Conservation (phyloP, 2,888 invertebrate species). For the Andrena bicolor region DNA sequence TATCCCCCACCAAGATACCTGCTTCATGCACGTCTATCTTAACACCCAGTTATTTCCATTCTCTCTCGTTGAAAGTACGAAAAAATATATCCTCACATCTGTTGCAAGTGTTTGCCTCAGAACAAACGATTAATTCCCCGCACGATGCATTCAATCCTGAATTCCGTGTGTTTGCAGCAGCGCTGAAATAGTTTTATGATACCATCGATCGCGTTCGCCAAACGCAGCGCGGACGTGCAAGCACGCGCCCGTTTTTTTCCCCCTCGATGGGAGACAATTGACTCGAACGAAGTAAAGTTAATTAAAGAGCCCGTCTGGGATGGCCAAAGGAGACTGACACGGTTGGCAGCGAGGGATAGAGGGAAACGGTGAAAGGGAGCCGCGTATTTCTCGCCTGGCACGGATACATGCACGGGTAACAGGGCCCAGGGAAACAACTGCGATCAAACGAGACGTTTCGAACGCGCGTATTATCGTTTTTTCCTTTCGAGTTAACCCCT, state of each 20-base stretch:
- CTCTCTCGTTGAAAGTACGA: too few species aligned
- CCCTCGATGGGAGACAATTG: constrained; percentile 64
- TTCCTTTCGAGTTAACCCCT: constrained; percentile 64
- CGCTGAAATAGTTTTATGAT: constrained; percentile 56
- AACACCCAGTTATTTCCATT: too few species aligned
- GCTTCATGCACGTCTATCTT: too few species aligned
- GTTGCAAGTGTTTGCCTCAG: too few species aligned
- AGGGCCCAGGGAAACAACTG: constrained; percentile 28
- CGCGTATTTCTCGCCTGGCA: constrained; percentile 48
- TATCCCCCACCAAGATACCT: too few species aligned
- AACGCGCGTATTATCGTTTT: constrained; percentile 54
- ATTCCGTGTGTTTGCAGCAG: neutral
- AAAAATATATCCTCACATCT: too few species aligned
- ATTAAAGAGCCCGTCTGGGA: constrained; percentile 70
- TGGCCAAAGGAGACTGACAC: constrained; percentile 30
- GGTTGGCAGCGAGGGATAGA: neutral
- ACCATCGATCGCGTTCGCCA: constrained; percentile 27
- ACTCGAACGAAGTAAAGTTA: constrained; percentile 68
- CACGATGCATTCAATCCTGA: too few species aligned
- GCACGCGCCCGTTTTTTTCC: constrained; percentile 38
- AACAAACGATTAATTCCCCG: too few species aligned
- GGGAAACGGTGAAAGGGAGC: neutral
- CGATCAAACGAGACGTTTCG: constrained; percentile 44
- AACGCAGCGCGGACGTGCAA: constrained; percentile 44
- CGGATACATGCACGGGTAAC: constrained; percentile 21